Percentiles rank a stretch among this genome's conserved stretches.
These are phyloP conservation scores for Drosophila biarmipes DNA, from an alignment of 1,140 invertebrate species.

Conservation along the genomic window DNA sequence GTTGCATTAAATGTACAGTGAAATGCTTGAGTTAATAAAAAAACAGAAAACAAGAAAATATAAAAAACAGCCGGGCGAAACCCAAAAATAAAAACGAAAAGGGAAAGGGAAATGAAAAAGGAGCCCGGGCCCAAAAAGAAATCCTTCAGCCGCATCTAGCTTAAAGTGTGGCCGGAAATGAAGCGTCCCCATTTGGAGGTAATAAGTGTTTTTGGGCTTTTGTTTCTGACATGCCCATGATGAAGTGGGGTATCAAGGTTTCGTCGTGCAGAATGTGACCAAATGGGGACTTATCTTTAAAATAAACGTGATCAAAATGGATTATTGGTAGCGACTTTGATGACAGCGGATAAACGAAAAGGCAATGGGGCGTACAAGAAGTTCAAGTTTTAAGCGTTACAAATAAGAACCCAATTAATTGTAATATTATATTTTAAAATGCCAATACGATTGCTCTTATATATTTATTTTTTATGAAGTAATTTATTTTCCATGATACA, in stretches of 20 bases:
- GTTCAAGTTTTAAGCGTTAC: too few species aligned
- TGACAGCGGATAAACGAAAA: conserved; percentile 7
- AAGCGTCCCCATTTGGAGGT: conserved; percentile 63
- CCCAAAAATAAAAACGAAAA: conserved; percentile 22
- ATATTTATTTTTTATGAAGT: background rate
- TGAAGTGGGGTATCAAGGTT: conserved; percentile 43
- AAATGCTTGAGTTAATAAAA: conserved; percentile 81
- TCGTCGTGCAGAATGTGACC: conserved; percentile 32
- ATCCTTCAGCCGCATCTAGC: conserved; percentile 41
- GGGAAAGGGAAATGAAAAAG: conserved; percentile 44
- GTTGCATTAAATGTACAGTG: conserved; percentile 81
- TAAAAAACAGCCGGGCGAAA: conserved; percentile 12
- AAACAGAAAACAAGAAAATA: conserved; percentile 12
- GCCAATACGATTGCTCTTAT: background rate
- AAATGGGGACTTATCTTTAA: conserved; percentile 27
- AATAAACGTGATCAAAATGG: conserved; percentile 39
- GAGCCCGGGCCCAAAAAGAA: conserved; percentile 20
- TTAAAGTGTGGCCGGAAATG: conserved; percentile 75
- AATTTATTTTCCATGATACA: background rate
- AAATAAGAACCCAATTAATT: too few species aligned
- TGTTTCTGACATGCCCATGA: conserved; percentile 47
- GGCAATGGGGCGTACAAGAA: background rate
- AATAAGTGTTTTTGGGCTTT: conserved; percentile 59
- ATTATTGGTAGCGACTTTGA: conserved; percentile 26
- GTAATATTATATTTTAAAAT: too few species aligned